Evolutionary conservation across 2,113 vertebrate genomes (phyloP).

Genomic region (Perca schrenkii): DNA sequence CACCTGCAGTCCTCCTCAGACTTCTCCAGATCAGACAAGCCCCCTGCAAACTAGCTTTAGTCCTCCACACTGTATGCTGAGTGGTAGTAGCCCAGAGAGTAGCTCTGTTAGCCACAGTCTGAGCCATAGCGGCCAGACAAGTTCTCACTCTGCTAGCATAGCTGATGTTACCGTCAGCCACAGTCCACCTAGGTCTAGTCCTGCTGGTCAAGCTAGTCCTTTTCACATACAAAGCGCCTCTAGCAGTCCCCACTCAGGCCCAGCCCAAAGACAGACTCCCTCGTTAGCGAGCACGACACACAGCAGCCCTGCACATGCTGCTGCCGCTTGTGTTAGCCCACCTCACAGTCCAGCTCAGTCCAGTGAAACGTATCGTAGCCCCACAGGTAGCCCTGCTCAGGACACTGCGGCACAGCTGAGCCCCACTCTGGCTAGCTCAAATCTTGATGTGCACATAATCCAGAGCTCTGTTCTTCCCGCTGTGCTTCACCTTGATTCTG

Average conservation of each 20-base stretch:
- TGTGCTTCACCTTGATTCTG: background rate
- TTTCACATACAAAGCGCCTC: conserved; percentile 33
- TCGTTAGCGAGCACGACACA: conserved; percentile 4
- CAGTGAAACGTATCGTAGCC: background rate
- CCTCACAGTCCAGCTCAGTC: conserved; percentile 48
- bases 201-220: conserved; percentile 73
- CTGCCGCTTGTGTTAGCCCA: conserved; percentile 28
- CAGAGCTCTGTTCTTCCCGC: background rate
- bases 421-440: conserved; percentile 8
- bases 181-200: conserved; percentile 60
- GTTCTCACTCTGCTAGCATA: background rate
- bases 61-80: conserved; percentile 61
- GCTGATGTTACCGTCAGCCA: conserved; percentile 18
- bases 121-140: background rate
- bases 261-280: conserved; percentile 32
- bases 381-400: background rate
- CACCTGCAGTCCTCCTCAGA: conserved; percentile 19
- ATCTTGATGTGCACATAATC: background rate
- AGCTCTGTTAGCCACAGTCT: conserved; percentile 28
- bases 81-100: conserved; percentile 14
- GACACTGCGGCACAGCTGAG: conserved; percentile 2
- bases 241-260: conserved; percentile 38
- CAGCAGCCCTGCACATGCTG: conserved; percentile 44
- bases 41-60: conserved; percentile 31
- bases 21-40: conserved; percentile 6